Base-by-base conservation (phyloP, 1,140 invertebrate genomes). In the Polypedilum pembai region DNA sequence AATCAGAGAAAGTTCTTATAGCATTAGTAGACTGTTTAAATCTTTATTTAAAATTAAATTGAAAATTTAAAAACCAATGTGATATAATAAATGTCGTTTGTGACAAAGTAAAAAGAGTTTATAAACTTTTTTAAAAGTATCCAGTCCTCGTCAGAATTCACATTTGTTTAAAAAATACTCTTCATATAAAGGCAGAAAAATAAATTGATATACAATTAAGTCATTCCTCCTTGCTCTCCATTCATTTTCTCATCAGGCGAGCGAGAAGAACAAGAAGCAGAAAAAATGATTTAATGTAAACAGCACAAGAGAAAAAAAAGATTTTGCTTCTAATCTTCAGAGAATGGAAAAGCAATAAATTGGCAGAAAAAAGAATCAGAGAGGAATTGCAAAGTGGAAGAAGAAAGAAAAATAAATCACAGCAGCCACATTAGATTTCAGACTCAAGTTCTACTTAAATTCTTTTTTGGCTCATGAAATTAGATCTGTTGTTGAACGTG, bases 191-290 rank as follows among this genome's bases (percentile, higher is more conserved):
- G 3, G 45, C 45, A n/a, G 0, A n/a, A 56, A 56, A 33, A 3
- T 33, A 33, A 33, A 56, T 56, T 56, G 45, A 56, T 56, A 56
- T n/a, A 56, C 45, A 56, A 56, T 56, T 56, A 56, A 56, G 45
- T 56, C 45, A 56, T 56, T 56, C 45, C n/a, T 12, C 15, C n/a
- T 56, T 56, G 12, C 12, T 56, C 45, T 56, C 41, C 45, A 56
- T 56, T 56, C 41, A 8, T 45, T 45, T 45, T n/a, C n/a, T n/a
- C n/a, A n/a, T 33, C 24, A 5, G 2, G 5, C 1, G 5, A 33
- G 5, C 1, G 24, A 33, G 5, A 33, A 33, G 24, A 33, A 5
- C 24, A 33, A 33, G 5, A 33, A 33, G 24, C 24, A 33, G 24
- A 33, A 33, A 33, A 33, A 33, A 33, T 33, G 1, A 56, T 56